These are phyloP conservation scores for Henricia sp. DNA, from an alignment of 53 echinoderm and acorn worm species.

Conservation along the genomic window DNA sequence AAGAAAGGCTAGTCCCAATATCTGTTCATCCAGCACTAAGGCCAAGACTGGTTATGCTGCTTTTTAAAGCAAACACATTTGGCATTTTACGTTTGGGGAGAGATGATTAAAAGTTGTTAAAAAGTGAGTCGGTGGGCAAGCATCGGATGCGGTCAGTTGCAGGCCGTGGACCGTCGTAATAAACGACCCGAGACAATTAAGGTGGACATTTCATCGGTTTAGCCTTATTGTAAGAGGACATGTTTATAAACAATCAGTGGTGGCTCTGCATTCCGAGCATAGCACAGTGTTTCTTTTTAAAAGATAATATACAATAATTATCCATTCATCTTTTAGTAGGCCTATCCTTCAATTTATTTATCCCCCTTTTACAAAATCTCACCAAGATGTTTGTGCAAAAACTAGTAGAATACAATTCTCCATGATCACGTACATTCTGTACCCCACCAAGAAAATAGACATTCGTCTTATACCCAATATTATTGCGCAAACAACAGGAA, in stretches of 20 bases:
- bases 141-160: constrained; percentile 36
- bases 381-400: no score
- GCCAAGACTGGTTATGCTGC: no score
- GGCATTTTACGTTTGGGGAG: background rate
- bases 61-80: background rate
- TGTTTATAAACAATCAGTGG: constrained; percentile 50
- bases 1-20: no score
- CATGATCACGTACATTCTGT: background rate
- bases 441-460: background rate
- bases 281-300: background rate
- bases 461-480: background rate
- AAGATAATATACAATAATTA: constrained; percentile 40
- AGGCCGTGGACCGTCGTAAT: constrained; percentile 34
- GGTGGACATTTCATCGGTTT: constrained; percentile 43
- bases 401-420: background rate
- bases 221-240: constrained; percentile 39
- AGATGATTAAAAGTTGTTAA: background rate
- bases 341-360: background rate
- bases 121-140: background rate
- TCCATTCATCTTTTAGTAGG: background rate
- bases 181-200: background rate
- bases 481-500: background rate
- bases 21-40: no score
- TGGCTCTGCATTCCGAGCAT: constrained; percentile 37
- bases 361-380: background rate